Evolutionary conservation across 64 coral and sea anemone species (phyloP), one percentile per base, ranked within the genome.

Genomic region (Astreopora myriophthalma): DNA sequence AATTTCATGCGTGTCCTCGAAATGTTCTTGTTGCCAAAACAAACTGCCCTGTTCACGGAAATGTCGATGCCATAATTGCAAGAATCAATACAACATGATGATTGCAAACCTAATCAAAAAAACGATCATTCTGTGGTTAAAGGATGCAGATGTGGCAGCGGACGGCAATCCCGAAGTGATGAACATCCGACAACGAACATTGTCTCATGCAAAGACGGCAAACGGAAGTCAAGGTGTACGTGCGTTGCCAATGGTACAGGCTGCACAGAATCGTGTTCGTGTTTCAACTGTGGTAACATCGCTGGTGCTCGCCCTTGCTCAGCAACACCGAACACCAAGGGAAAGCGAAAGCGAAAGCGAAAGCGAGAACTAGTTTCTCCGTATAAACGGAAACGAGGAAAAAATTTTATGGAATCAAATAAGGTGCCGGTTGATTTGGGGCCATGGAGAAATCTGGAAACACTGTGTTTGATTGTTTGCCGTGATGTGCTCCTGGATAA

Each of bases 371-470:
- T 49, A 28, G 42, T 87, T 73, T 87, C 85, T 69, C 85, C 85
- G 17, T 55, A 73, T 69, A 87, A 87, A 28, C 55, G 85, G 29
- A 87, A 87, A 69, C 16, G 40, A 73, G 68, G 68, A 29, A 19
- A 48, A 49, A n/a, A 87, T 2, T 73, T 87, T 42, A 87, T 87
- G 44, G 40, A 73, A 55, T n/a, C 9, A 52, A 40, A 73, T 73
- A 71, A 49, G 22, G 85, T 42, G 29, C 26, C 27, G 7, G 68
- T 73, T 31, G n/a, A 76, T 76, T 49, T 46, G 16, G 85, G 85
- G 39, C 68, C 85, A 35, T 87, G 85, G 67, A 87, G 84, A 73
- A 9, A 52, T 44, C 20, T 73, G 16, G 84, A 87, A 68, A 87
- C 67, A 1, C 84, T 87, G 51, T 55, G 67, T 71, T 55, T 73